These are phyloP conservation scores for Dicentrarchus labrax DNA, from an alignment of 2,113 vertebrate species.

Conservation along the genomic window DNA sequence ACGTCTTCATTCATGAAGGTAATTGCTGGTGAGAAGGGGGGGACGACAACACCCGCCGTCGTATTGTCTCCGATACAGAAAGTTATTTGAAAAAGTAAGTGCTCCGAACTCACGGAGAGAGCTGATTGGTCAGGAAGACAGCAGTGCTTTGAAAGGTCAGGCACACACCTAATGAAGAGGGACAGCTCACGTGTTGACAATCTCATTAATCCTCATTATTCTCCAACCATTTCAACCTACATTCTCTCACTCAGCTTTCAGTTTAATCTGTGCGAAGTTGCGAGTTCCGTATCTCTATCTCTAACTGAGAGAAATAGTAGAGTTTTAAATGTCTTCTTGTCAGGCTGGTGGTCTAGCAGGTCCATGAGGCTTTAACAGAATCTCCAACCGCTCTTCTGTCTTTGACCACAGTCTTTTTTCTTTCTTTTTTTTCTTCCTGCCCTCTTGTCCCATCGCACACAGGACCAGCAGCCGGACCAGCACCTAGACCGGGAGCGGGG, in stretches of 20 bases:
- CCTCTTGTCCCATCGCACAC: slow-evolving; percentile 10
- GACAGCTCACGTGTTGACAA: neutral
- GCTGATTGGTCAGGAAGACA: slow-evolving; percentile 48
- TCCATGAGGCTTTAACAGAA: slow-evolving; percentile 2
- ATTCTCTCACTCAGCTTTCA: slow-evolving; percentile 10
- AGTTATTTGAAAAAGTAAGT: neutral
- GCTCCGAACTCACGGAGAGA: slow-evolving; percentile 3
- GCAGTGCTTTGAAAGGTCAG: slow-evolving; percentile 23
- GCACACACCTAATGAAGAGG: neutral
- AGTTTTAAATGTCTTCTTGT: slow-evolving; percentile 55
- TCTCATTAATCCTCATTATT: neutral
- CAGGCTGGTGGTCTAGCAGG: slow-evolving; percentile 36
- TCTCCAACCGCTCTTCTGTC: neutral
- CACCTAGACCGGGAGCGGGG: neutral
- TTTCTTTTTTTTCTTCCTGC: slow-evolving; percentile 8
- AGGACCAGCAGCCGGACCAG: slow-evolving; percentile 13
- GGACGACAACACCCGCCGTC: neutral
- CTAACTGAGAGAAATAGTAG: neutral
- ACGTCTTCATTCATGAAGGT: slow-evolving; percentile 35
- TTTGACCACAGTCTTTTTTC: neutral
- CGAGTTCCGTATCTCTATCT: neutral
- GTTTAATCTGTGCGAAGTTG: neutral
- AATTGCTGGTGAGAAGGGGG: slow-evolving; percentile 64
- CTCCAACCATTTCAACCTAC: neutral
- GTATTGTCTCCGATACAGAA: slow-evolving; percentile 1